These are phyloP conservation scores for Furcifer pardalis DNA, from an alignment of 2,797 vertebrate species.

Conservation along the genomic window DNA sequence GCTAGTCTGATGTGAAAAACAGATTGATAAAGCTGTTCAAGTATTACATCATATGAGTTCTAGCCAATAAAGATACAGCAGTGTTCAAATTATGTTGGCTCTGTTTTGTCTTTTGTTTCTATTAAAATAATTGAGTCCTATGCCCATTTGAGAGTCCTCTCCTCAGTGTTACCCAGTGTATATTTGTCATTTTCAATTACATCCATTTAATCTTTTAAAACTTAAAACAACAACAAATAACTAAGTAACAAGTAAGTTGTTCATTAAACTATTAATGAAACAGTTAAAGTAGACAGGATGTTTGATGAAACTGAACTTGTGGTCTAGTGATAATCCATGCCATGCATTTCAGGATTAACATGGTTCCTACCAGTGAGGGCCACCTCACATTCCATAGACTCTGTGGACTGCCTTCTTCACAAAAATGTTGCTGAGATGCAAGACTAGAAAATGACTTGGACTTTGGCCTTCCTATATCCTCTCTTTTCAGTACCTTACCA, in stretches of 20 bases:
- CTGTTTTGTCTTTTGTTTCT: slow-evolving; percentile 4
- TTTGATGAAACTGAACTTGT: background rate
- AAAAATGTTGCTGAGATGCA: background rate
- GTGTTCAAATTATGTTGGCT: background rate
- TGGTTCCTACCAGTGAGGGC: background rate
- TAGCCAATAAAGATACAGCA: background rate
- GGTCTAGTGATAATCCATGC: background rate
- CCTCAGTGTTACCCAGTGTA: background rate
- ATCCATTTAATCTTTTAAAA: background rate
- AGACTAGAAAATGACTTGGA: too few species aligned
- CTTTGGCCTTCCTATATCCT: too few species aligned
- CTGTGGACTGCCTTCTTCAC: background rate
- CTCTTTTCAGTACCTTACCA: too few species aligned
- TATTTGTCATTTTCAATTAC: background rate
- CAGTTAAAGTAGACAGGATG: background rate
- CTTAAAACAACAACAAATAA: background rate
- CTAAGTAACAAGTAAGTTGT: background rate
- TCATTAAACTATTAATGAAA: background rate
- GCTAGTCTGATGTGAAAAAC: slow-evolving; percentile 5
- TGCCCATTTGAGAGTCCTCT: background rate
- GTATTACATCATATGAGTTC: background rate
- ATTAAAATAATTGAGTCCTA: slow-evolving; percentile 19
- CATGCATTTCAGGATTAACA: background rate
- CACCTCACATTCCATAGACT: background rate
- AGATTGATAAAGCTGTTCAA: slow-evolving; percentile 1